These are phyloP conservation scores for Bergia puertoricense DNA, from an alignment of 92 coral and sea anemone genomes.

Conservation along the genomic window DNA sequence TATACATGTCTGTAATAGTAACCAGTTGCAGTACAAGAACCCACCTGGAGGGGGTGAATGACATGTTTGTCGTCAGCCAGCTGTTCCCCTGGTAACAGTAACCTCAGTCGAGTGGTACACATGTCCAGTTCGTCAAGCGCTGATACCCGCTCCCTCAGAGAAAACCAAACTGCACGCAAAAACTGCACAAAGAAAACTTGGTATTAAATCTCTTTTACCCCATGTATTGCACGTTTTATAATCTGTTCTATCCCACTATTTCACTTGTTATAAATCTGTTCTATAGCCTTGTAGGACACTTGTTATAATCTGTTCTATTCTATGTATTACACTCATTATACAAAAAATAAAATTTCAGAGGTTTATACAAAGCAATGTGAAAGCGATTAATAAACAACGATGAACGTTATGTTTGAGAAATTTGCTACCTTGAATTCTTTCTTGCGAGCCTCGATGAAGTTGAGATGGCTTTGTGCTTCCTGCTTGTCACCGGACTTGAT, in stretches of 20 bases:
- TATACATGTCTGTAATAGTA: too few species aligned
- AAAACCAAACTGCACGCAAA: constrained; percentile 90
- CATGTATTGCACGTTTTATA: too few species aligned
- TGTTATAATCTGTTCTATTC: too few species aligned
- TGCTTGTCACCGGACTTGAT: constrained; percentile 6
- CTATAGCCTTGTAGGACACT: too few species aligned
- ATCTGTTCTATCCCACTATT: too few species aligned
- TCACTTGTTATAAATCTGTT: too few species aligned
- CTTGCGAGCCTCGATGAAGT: constrained; percentile 38
- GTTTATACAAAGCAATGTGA: too few species aligned
- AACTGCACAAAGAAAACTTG: constrained; percentile 42
- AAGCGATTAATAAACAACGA: background rate
- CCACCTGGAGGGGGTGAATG: constrained; percentile 80
- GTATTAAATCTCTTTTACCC: too few species aligned
- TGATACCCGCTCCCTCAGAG: constrained; percentile 86
- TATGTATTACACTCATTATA: too few species aligned
- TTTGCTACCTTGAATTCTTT: constrained; percentile 30
- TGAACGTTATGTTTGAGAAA: background rate
- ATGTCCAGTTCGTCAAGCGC: constrained; percentile 93
- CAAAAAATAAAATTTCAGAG: too few species aligned
- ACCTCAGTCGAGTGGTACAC: constrained; percentile 91
- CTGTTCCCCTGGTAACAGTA: constrained; percentile 82
- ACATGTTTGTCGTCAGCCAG: constrained; percentile 73
- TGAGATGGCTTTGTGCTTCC: constrained; percentile 34
- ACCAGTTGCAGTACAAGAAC: background rate